Percentiles rank a stretch among this genome's conserved stretches.
Evolutionary conservation across 2,113 vertebrate species (phyloP).

Genomic region (Dendrocopos noguchii): DNA sequence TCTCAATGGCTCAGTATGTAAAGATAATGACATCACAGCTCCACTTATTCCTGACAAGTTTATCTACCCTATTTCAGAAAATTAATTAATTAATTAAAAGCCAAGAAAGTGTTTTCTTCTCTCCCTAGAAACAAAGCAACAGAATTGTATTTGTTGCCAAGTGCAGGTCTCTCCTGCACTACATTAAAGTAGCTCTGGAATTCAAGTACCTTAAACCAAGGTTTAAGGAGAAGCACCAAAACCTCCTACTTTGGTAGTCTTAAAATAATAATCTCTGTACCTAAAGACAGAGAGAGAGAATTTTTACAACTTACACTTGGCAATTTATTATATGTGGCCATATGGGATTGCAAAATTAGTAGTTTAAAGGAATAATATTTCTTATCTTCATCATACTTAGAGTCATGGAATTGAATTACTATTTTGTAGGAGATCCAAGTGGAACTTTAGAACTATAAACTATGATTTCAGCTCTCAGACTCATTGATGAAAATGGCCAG

Average conservation of each 20-base stretch:
- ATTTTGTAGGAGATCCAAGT: neutral
- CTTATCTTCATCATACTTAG: neutral
- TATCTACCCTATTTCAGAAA: neutral
- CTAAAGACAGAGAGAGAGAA: neutral
- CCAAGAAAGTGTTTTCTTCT: neutral
- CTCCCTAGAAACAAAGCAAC: neutral
- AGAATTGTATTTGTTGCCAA: neutral
- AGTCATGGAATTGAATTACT: neutral
- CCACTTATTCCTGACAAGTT: neutral
- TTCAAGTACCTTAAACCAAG: neutral
- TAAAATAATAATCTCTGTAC: neutral
- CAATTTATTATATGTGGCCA: neutral
- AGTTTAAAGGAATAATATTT: neutral
- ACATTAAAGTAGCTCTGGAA: neutral
- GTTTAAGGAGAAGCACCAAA: neutral
- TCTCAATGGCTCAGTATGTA: neutral
- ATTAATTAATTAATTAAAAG: neutral
- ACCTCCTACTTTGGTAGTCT: neutral
- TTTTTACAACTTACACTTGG: neutral
- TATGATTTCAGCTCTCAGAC: neutral
- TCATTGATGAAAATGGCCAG: neutral
- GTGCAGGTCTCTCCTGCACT: neutral
- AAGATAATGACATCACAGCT: neutral
- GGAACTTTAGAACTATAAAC: neutral
- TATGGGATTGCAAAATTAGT: neutral